phyloP scores from a whole-genome alignment of 1,140 invertebrate species.

The Antheraea mylitta region DNA sequence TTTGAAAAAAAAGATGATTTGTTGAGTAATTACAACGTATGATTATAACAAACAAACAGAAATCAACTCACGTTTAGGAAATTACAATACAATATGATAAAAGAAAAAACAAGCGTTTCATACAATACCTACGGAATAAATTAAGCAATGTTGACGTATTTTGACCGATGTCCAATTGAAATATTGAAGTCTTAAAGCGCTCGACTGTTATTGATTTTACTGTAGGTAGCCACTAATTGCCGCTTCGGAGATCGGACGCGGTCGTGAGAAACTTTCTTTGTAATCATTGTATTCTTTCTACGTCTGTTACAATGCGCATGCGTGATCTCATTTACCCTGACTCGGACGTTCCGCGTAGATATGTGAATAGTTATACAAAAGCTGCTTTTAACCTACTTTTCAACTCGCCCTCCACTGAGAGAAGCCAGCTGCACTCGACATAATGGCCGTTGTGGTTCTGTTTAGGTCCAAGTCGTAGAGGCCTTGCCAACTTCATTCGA shows the following conservation, averaged over 20 bases:
- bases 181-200: background rate
- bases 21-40: no score
- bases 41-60: no score
- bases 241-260: constrained; percentile 12
- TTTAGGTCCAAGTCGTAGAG: background rate
- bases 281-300: constrained; percentile 38
- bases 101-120: no score
- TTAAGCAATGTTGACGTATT: no score
- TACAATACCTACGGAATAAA: no score
- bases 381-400: constrained; percentile 37
- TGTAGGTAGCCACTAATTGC: constrained; percentile 14
- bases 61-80: no score
- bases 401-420: constrained; percentile 14
- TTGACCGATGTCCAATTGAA: background rate
- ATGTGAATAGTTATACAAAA: constrained; percentile 26
- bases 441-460: constrained; percentile 10
- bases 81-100: no score
- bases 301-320: constrained; percentile 21
- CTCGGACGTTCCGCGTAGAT: constrained; percentile 14
- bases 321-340: constrained; percentile 16
- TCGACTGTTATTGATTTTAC: constrained; percentile 14
- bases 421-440: constrained; percentile 19
- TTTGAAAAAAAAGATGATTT: no score
- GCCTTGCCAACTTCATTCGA: constrained; percentile 1
- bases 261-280: constrained; percentile 39